phyloP scores from a whole-genome alignment of 2,797 vertebrate genomes.

The Hipposideros larvatus region DNA sequence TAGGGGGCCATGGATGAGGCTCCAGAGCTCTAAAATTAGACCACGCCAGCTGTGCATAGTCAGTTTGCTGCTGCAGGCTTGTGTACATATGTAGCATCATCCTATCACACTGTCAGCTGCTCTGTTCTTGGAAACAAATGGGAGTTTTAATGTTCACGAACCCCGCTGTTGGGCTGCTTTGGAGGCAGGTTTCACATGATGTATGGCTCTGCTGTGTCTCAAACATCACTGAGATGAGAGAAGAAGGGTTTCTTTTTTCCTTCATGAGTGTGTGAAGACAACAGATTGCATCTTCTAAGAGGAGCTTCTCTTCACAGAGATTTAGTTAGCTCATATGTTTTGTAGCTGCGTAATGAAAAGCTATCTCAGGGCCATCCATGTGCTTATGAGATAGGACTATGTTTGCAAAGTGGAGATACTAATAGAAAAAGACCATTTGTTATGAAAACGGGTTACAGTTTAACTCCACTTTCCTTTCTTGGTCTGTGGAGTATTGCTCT shows the following conservation, averaged over 20 bases:
- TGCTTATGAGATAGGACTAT: background rate
- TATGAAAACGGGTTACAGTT: background rate
- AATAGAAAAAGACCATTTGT: background rate
- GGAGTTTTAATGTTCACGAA: slow-evolving; percentile 22
- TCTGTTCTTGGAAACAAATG: slow-evolving; percentile 49
- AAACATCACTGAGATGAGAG: background rate
- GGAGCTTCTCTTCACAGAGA: background rate
- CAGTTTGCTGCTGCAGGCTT: background rate
- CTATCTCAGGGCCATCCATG: background rate
- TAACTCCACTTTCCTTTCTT: background rate
- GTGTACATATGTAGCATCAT: slow-evolving; percentile 2
- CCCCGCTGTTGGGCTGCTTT: background rate
- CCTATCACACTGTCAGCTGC: background rate
- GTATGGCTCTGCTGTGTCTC: background rate
- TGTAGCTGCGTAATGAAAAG: background rate
- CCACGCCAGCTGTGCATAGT: slow-evolving; percentile 39
- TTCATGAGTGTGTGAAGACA: background rate
- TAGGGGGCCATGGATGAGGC: background rate
- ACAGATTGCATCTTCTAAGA: background rate
- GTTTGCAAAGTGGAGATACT: background rate
- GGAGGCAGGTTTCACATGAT: background rate
- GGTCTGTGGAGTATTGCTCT: background rate
- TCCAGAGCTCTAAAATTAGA: slow-evolving; percentile 70
- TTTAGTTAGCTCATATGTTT: background rate
- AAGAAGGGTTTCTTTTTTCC: background rate